Percentiles rank a stretch among this genome's conserved stretches.
phyloP scores from a whole-genome alignment of 2,888 invertebrate species.

The Bimastos eiseni region DNA sequence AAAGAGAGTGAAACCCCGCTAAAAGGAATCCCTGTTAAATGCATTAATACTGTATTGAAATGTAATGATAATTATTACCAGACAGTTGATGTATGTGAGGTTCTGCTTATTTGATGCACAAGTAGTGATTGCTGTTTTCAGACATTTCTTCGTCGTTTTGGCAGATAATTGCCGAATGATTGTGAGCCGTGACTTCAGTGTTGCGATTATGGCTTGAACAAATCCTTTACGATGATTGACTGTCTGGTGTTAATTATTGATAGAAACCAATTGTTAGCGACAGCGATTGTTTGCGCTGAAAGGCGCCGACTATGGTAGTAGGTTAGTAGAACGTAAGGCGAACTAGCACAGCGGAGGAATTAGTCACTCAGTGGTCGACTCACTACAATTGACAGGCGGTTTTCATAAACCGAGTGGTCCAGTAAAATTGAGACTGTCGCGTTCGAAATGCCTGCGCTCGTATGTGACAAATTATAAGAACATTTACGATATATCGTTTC shows the following conservation, averaged over 20 bases:
- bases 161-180: neutral
- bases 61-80: neutral
- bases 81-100: neutral
- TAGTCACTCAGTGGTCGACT: neutral
- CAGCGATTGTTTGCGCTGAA: neutral
- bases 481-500: neutral
- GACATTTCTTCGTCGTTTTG: neutral
- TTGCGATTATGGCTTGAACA: neutral
- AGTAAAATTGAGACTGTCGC: neutral
- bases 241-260: neutral
- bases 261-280: constrained; percentile 13
- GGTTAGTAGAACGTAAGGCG: neutral
- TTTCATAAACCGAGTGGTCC: neutral
- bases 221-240: neutral
- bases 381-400: neutral
- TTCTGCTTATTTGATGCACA: neutral
- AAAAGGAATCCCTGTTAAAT: no score
- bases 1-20: no score
- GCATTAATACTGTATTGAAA: no score
- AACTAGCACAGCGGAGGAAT: neutral
- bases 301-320: neutral
- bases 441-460: neutral
- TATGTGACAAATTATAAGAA: neutral
- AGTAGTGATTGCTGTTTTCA: neutral
- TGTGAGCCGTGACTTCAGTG: neutral